Evolutionary conservation across 2,888 invertebrate species (phyloP), one percentile per base, ranked within the genome.

Genomic region (Dryomyza anilis): DNA sequence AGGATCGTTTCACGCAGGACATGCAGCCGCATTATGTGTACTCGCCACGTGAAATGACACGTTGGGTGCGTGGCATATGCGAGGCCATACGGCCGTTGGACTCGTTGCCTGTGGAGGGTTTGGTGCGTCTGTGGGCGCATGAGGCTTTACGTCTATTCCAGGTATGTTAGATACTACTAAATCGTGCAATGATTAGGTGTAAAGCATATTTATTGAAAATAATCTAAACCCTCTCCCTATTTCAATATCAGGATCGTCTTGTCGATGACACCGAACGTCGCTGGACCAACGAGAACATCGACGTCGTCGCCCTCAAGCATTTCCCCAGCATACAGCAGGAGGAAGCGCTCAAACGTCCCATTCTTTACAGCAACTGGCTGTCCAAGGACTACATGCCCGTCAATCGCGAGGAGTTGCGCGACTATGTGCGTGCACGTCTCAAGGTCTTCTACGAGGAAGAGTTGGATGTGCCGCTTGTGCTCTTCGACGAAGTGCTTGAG

Each of bases 21-120:
- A 98, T 98, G 96, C 99, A 99, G 83, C 99, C 99, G 1, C 99
- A 99, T 84, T 99, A 99, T 83, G 98, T 99, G 0, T 99, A 99
- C 86, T 98, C 98, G 64, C 99, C 99, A 10, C 88, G 95, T 78
- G 99, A 99, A 85, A 95, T 99, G 96, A 99, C 99, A 0, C 86
- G 99, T 78, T 99, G 99, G 99, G 98, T 99, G 62, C 89, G 99
- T 68, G 99, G 99, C 70, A 99, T 99, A 73, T 98, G 97, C 81
- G 99, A 99, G 85, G 99, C 99, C 10, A 94, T 99, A 69, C 89
- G 97, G 68, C 98, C 98, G 0, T 84, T 99, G 55, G 99, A 99
- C 79, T 92, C 89, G 68, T 85, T 99, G 12, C 87, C 91, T 0
- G 93, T 97, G 0, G 98, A 98, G 85, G 98, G 97, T 6, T 86